Percentiles rank a stretch among this genome's conserved stretches.
These are phyloP conservation scores for Alloplasta piceator DNA, from an alignment of 2,888 invertebrate genomes.

Conservation along the genomic window DNA sequence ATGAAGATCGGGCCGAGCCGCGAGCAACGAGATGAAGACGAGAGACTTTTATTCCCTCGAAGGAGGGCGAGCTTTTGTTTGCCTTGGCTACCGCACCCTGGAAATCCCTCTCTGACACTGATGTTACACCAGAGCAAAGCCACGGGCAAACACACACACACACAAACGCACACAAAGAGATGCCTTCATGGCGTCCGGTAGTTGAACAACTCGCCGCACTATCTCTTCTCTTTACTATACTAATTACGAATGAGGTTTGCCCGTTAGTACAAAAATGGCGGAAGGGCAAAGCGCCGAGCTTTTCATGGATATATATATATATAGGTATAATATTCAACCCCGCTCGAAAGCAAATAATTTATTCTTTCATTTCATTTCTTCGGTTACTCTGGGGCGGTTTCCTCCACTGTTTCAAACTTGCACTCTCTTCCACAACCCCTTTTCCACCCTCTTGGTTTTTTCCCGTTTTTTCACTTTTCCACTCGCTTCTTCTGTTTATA, in stretches of 20 bases:
- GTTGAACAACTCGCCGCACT: conserved; percentile 46
- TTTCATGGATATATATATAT: background rate
- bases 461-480: conserved; percentile 22
- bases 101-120: conserved; percentile 6
- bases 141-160: background rate
- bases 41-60: conserved; percentile 13
- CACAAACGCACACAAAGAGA: background rate
- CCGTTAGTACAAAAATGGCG: conserved; percentile 39
- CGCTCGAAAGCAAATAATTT: conserved; percentile 72
- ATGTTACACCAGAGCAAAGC: background rate
- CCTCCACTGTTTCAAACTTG: conserved; percentile 29
- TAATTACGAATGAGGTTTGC: conserved; percentile 63
- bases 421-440: conserved; percentile 44
- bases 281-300: conserved; percentile 18
- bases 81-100: background rate
- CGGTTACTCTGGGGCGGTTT: conserved; percentile 50
- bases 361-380: conserved; percentile 76
- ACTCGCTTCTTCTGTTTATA: conserved; percentile 69
- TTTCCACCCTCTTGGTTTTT: conserved; percentile 11
- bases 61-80: conserved; percentile 29
- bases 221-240: conserved; percentile 59
- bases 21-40: background rate
- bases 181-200: conserved; percentile 36
- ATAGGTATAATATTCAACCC: background rate
- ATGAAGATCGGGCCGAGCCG: conserved; percentile 10